A percentile compares a stretch with the other conserved stretches of the same genome.
These are phyloP conservation scores for Cichlasoma orientale DNA, from an alignment of 2,797 vertebrate species.

Conservation along the genomic window DNA sequence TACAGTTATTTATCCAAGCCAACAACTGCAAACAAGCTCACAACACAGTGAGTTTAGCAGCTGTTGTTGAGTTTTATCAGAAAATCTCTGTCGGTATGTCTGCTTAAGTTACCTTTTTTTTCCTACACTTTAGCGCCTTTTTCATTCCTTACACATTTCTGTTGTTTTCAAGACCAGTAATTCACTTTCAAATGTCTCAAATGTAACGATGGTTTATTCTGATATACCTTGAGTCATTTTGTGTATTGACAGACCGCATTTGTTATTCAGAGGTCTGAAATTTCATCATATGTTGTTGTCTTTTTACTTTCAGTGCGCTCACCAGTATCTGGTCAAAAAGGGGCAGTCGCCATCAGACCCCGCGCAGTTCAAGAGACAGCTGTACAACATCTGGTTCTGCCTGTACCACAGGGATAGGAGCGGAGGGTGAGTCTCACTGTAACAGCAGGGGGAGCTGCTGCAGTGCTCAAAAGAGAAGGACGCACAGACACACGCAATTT, in stretches of 20 bases:
- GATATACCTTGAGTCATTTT: too few relatives aligned
- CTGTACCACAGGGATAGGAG: slow-evolving; percentile 82
- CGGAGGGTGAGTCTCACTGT: slow-evolving; percentile 78
- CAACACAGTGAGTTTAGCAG: too few relatives aligned
- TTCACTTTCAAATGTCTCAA: too few relatives aligned
- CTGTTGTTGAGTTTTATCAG: too few relatives aligned
- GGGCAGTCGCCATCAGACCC: slow-evolving; percentile 71
- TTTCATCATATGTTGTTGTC: not conserved
- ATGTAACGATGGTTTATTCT: too few relatives aligned
- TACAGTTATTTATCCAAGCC: not conserved
- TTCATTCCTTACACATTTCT: too few relatives aligned
- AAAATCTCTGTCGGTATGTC: too few relatives aligned
- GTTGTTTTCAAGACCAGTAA: too few relatives aligned
- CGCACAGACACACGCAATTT: not conserved
- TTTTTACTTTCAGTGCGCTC: slow-evolving; percentile 73
- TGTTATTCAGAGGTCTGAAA: not conserved
- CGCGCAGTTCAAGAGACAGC: slow-evolving; percentile 82
- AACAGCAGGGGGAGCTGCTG: slow-evolving; percentile 30
- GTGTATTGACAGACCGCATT: too few relatives aligned
- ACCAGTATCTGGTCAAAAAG: slow-evolving; percentile 84
- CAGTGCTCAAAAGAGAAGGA: not conserved
- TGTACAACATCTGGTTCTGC: slow-evolving; percentile 88
- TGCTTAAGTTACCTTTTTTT: too few relatives aligned
- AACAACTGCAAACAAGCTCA: too few relatives aligned
- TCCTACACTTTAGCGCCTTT: too few relatives aligned